These are phyloP conservation scores for Hipposideros larvatus DNA, from an alignment of 2,797 vertebrate genomes.

Conservation along the genomic window DNA sequence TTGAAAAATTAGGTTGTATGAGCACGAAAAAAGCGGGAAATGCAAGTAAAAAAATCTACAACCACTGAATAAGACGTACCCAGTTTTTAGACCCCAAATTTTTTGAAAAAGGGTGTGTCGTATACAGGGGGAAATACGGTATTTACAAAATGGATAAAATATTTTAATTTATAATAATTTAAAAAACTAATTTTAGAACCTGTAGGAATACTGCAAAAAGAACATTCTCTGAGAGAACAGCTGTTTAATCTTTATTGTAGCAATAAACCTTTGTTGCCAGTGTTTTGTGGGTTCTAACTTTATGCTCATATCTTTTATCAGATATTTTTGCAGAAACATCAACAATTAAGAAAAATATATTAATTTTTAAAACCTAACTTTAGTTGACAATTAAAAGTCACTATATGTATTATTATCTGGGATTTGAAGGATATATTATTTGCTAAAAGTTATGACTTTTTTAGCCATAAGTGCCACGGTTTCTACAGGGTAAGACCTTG, in stretches of 20 bases:
- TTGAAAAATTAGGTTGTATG: too few species aligned
- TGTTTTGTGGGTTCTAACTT: not conserved
- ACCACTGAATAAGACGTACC: too few species aligned
- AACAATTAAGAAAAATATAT: constrained; percentile 22
- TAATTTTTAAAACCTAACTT: constrained; percentile 26
- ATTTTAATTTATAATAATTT: not conserved
- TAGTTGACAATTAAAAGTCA: not conserved
- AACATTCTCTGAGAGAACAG: not conserved
- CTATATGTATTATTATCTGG: not conserved
- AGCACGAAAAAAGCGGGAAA: too few species aligned
- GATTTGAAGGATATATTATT: not conserved
- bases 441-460: not conserved
- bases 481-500: not conserved
- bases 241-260: not conserved
- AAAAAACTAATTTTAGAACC: not conserved
- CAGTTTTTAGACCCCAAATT: too few species aligned
- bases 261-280: not conserved
- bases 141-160: not conserved
- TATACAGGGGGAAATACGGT: too few species aligned
- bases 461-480: not conserved
- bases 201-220: not conserved
- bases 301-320: not conserved
- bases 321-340: not conserved
- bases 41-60: too few species aligned
- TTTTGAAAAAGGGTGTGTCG: too few species aligned